Conservation (phyloP, 2,888 invertebrate genomes). For the Ctena decussata region DNA sequence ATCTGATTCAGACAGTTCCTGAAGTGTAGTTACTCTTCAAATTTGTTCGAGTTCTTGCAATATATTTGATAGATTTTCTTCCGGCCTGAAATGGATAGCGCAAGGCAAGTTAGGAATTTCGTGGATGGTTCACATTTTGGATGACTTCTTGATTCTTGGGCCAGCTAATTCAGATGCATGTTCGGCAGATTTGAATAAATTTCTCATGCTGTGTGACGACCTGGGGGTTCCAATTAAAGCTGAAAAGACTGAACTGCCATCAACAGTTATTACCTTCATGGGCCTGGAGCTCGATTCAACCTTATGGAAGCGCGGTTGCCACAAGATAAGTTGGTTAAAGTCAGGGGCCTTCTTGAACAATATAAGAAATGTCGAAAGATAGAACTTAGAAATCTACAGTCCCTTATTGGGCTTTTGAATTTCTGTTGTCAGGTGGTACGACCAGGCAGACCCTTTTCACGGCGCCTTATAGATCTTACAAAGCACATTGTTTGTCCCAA, state of each 20-base stretch:
- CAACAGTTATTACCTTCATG: slow-evolving; percentile 27
- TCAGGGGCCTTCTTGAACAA: background rate
- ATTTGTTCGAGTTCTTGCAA: slow-evolving; percentile 6
- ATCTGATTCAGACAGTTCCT: too few species aligned
- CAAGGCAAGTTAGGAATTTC: background rate
- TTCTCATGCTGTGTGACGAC: slow-evolving; percentile 1
- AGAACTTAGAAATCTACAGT: slow-evolving; percentile 8
- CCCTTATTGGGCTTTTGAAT: slow-evolving; percentile 27
- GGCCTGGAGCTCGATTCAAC: slow-evolving; percentile 36
- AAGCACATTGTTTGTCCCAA: slow-evolving; percentile 26
- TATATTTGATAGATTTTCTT: slow-evolving; percentile 43
- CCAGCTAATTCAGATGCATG: too few species aligned
- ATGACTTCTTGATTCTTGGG: slow-evolving; percentile 37
- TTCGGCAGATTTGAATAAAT: too few species aligned
- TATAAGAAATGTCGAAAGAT: slow-evolving; percentile 5
- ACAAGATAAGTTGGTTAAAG: slow-evolving; percentile 1
- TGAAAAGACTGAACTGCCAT: slow-evolving; percentile 23
- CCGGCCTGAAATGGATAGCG: slow-evolving; percentile 25
- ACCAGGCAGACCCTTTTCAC: slow-evolving; percentile 29
- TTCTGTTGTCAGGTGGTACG: slow-evolving; percentile 46
- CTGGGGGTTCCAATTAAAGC: slow-evolving; percentile 38
- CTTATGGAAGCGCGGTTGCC: slow-evolving; percentile 34
- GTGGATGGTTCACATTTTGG: slow-evolving; percentile 36
- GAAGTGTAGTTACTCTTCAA: too few species aligned
- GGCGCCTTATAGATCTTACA: slow-evolving; percentile 33